Percentiles rank a stretch among this genome's conserved stretches.
Conservation (phyloP, 2,113 vertebrate species). For the Elgaria multicarinata region DNA sequence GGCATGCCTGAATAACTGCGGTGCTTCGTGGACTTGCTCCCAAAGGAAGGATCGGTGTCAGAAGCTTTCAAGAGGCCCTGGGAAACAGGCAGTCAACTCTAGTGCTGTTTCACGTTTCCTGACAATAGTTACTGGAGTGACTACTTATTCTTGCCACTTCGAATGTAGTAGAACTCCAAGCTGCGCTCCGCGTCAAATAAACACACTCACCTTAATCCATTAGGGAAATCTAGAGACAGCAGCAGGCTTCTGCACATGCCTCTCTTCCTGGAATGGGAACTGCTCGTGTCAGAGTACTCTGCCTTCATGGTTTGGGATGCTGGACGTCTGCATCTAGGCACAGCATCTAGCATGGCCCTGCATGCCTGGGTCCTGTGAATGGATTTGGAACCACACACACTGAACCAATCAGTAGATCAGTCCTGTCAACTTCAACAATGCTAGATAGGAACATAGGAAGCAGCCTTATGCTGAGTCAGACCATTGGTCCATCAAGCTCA, state of each 20-base stretch:
- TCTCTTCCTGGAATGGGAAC: not conserved
- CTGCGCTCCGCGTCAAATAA: not conserved
- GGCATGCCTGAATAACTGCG: slow-evolving; percentile 4
- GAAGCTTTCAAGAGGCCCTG: not conserved
- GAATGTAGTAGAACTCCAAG: not conserved
- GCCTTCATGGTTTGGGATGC: no score
- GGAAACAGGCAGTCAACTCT: not conserved
- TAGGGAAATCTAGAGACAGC: not conserved
- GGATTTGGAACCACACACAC: not conserved
- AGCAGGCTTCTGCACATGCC: not conserved
- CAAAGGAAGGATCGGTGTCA: slow-evolving; percentile 5
- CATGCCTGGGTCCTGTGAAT: not conserved
- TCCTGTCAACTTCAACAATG: not conserved
- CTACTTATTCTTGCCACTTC: not conserved
- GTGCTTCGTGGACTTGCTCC: not conserved
- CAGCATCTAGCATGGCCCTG: not conserved
- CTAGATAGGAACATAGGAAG: not conserved
- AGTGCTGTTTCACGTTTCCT: not conserved
- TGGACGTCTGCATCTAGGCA: not conserved
- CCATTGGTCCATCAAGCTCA: not conserved
- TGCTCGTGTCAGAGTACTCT: not conserved
- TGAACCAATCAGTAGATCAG: not conserved
- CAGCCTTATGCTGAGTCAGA: not conserved
- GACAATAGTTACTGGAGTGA: not conserved
- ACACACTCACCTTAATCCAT: not conserved